These are phyloP conservation scores for Monochamus alternatus DNA, from an alignment of 2,888 invertebrate genomes.

Conservation along the genomic window DNA sequence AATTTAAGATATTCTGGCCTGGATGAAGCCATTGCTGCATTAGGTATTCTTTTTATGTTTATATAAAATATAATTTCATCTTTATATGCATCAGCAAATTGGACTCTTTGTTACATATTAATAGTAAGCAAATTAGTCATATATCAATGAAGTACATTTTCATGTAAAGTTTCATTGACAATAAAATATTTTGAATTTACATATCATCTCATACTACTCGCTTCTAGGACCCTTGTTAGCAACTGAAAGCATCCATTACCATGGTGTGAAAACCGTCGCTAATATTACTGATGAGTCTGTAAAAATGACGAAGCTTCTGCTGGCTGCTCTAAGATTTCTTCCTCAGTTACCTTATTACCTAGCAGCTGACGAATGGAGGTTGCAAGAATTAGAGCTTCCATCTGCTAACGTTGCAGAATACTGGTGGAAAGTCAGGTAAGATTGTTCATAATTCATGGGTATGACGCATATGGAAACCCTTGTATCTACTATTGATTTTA, in stretches of 20 bases:
- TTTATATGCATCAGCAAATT: no score
- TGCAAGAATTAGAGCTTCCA: conserved; percentile 64
- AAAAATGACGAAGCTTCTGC: conserved; percentile 72
- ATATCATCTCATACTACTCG: neutral
- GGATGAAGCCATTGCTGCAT: conserved; percentile 70
- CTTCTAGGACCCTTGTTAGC: conserved; percentile 1
- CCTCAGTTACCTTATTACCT: conserved; percentile 75
- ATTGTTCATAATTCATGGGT: neutral
- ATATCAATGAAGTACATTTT: neutral
- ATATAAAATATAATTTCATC: neutral
- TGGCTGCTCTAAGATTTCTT: conserved; percentile 74
- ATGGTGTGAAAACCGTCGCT: neutral
- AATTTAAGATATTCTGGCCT: conserved; percentile 69
- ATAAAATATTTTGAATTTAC: neutral
- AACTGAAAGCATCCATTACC: conserved; percentile 5
- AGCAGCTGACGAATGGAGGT: conserved; percentile 75
- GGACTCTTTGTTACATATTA: neutral
- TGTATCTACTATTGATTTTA: no score
- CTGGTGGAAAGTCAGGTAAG: conserved; percentile 73
- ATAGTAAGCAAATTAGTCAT: neutral
- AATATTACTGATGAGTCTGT: conserved; percentile 62
- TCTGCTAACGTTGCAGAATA: conserved; percentile 58
- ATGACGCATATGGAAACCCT: no score
- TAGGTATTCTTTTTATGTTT: neutral
- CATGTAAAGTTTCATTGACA: neutral